phyloP scores from a whole-genome alignment of 2,113 vertebrate genomes.

The Pituophis catenifer region DNA sequence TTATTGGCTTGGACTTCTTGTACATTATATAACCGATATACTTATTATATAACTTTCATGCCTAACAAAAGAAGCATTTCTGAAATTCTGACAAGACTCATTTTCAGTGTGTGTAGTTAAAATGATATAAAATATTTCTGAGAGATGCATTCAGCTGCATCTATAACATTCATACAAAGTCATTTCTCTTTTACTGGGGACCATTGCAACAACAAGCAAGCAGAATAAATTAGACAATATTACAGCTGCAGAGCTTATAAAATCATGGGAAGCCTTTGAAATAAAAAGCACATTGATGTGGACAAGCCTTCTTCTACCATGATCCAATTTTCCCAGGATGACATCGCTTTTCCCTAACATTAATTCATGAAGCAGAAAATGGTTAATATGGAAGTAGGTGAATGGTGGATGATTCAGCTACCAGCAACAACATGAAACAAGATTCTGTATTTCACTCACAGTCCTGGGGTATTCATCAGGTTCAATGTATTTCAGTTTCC shows the following conservation, averaged over 20 bases:
- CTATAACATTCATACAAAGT: constrained; percentile 29
- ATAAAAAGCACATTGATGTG: not conserved
- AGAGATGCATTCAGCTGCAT: constrained; percentile 51
- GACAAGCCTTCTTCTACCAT: not conserved
- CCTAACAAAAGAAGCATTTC: constrained; percentile 51
- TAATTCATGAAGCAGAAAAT: not conserved
- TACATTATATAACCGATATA: not conserved
- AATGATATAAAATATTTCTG: constrained; percentile 47
- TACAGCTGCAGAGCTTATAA: not conserved
- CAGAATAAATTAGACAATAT: constrained; percentile 31
- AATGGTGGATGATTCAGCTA: not conserved
- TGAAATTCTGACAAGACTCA: constrained; percentile 54
- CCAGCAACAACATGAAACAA: not conserved
- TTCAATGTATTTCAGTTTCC: not conserved
- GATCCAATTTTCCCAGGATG: not conserved
- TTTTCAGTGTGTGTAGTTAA: constrained; percentile 47
- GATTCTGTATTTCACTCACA: not conserved
- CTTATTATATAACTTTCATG: constrained; percentile 32
- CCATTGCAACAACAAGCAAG: constrained; percentile 18
- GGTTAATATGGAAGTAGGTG: not conserved
- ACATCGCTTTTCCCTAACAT: not conserved
- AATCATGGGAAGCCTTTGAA: constrained; percentile 17
- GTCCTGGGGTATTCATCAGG: not conserved
- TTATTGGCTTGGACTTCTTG: constrained; percentile 40
- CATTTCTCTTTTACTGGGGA: constrained; percentile 43